phyloP scores from a whole-genome alignment of 2,113 vertebrate species.

The Phaethornis superciliosus region DNA sequence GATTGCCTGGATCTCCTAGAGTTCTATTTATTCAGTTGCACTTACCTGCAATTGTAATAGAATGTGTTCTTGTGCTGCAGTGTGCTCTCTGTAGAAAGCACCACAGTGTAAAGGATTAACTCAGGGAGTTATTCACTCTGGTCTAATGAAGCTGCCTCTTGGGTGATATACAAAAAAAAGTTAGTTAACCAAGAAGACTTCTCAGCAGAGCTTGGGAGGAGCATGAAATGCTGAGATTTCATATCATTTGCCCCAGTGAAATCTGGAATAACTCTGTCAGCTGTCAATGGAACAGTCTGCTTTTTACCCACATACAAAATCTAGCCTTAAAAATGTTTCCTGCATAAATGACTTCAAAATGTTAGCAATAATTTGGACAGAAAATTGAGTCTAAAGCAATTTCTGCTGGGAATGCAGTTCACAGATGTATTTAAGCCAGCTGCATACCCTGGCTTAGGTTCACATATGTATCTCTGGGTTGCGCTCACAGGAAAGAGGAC shows the following conservation, averaged over 20 bases:
- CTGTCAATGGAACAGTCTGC: neutral
- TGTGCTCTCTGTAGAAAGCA: neutral
- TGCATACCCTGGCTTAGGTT: neutral
- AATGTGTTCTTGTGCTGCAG: neutral
- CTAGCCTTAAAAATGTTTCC: neutral
- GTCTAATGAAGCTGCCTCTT: neutral
- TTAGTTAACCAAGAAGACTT: neutral
- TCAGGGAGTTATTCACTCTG: neutral
- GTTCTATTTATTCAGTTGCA: neutral
- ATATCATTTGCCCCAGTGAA: neutral
- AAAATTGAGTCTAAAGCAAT: neutral
- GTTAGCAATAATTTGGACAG: neutral
- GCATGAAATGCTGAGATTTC: neutral
- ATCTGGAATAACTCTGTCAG: neutral
- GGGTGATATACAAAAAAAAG: neutral
- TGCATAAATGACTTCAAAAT: slow-evolving; percentile 11
- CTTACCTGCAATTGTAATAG: neutral
- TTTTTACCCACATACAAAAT: neutral
- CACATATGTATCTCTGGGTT: neutral
- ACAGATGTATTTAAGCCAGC: slow-evolving; percentile 22
- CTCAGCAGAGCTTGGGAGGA: neutral
- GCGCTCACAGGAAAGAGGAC: neutral
- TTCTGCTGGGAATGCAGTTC: slow-evolving; percentile 11
- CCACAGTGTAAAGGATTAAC: neutral
- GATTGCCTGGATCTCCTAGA: neutral